Evolutionary conservation across 2,888 invertebrate species (phyloP).

Genomic region (Anorthoa munda): DNA sequence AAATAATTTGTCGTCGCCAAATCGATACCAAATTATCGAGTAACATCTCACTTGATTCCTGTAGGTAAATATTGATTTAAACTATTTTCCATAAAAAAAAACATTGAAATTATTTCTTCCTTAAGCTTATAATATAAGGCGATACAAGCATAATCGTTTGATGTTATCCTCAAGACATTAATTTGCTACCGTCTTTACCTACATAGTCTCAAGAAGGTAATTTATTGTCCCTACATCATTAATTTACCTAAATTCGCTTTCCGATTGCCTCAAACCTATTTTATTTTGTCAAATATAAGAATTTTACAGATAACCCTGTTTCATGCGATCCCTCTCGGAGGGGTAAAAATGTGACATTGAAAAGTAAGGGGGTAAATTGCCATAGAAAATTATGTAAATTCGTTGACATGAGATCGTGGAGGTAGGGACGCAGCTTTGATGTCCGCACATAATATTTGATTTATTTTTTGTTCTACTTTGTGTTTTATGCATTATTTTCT

Average conservation of each 20-base stretch:
- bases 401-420: conserved; percentile 22
- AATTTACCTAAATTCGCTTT: conserved; percentile 22
- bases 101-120: background rate
- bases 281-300: conserved; percentile 28
- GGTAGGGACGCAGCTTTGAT: conserved; percentile 1
- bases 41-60: background rate
- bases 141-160: background rate
- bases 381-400: conserved; percentile 50
- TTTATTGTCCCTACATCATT: conserved; percentile 31
- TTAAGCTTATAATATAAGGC: background rate
- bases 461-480: conserved; percentile 6
- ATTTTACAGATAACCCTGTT: conserved; percentile 33
- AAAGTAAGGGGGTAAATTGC: conserved; percentile 37
- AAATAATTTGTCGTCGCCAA: too few species aligned
- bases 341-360: conserved; percentile 35
- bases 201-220: background rate
- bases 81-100: background rate
- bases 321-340: conserved; percentile 8
- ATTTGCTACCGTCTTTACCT: conserved; percentile 28
- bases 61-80: background rate
- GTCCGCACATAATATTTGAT: conserved; percentile 6
- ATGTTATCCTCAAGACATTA: conserved; percentile 5
- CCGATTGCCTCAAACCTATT: conserved; percentile 13
- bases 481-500: conserved; percentile 1
- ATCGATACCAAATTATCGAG: background rate